phyloP scores from a whole-genome alignment of 2,113 vertebrate species.

The Cyanoramphus novaezelandiae region DNA sequence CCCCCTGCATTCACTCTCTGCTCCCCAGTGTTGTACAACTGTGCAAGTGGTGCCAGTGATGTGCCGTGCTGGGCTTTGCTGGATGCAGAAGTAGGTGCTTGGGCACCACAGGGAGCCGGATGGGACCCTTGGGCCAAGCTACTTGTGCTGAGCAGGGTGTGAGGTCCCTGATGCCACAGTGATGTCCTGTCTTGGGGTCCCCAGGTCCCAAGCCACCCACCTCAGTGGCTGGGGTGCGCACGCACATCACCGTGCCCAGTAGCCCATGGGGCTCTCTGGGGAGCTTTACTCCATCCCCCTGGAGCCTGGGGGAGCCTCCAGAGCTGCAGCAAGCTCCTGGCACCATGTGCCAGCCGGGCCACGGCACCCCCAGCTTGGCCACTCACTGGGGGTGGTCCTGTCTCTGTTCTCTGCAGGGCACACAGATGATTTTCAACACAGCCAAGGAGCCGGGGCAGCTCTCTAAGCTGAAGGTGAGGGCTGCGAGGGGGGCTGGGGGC shows the following conservation, averaged over 20 bases:
- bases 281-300: neutral
- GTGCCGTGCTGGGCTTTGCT: neutral
- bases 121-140: neutral
- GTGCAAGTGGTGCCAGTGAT: accelerated
- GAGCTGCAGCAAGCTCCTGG: neutral
- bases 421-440: conserved; percentile 97
- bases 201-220: neutral
- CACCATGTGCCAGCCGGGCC: neutral
- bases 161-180: neutral
- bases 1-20: neutral
- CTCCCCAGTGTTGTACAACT: accelerated
- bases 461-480: conserved; percentile 92
- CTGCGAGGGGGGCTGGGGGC: neutral
- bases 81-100: neutral
- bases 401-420: conserved; percentile 80
- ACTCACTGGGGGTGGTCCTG: neutral
- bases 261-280: neutral
- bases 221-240: neutral
- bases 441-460: conserved; percentile 98
- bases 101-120: neutral
- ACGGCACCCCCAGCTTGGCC: neutral
- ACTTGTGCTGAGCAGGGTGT: neutral
- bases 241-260: neutral
- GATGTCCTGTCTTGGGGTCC: neutral
- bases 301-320: neutral